A percentile compares a stretch with the other conserved stretches of the same genome.
Evolutionary conservation across 2,797 vertebrate genomes (phyloP).

Genomic region (Pagetopsis macropterus): DNA sequence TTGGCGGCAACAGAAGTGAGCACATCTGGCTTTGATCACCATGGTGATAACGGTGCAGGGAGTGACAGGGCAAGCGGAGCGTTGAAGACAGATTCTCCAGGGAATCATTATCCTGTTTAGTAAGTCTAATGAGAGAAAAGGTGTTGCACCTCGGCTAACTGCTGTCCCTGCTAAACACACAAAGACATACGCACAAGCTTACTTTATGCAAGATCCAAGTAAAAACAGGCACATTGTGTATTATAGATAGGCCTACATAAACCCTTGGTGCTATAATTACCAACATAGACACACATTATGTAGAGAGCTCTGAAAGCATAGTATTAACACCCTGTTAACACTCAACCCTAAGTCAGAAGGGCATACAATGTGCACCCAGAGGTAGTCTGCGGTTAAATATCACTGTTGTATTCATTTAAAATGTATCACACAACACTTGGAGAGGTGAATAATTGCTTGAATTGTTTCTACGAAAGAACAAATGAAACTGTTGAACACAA

Average conservation of each 20-base stretch:
- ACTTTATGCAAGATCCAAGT: not conserved
- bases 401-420: conserved; percentile 2
- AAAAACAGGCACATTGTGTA: conserved; percentile 12
- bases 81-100: conserved; percentile 63
- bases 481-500: conserved; percentile 4
- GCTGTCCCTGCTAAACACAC: conserved; percentile 55
- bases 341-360: conserved; percentile 17
- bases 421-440: conserved; percentile 12
- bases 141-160: conserved; percentile 66
- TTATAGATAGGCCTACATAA: conserved; percentile 29
- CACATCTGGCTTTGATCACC: conserved; percentile 84
- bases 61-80: conserved; percentile 76
- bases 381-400: conserved; percentile 4
- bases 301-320: not conserved
- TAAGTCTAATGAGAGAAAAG: conserved; percentile 83
- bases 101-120: conserved; percentile 86
- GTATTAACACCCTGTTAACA: conserved; percentile 23
- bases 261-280: conserved; percentile 9
- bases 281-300: not conserved
- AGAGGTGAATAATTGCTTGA: conserved; percentile 1
- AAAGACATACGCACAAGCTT: conserved; percentile 4
- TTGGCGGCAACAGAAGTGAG: conserved; percentile 64
- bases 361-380: not conserved
- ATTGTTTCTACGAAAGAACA: not conserved
- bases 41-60: conserved; percentile 71